Base-by-base conservation (phyloP, 2,888 invertebrate species). In the Hirtodrosophila duncani region DNA sequence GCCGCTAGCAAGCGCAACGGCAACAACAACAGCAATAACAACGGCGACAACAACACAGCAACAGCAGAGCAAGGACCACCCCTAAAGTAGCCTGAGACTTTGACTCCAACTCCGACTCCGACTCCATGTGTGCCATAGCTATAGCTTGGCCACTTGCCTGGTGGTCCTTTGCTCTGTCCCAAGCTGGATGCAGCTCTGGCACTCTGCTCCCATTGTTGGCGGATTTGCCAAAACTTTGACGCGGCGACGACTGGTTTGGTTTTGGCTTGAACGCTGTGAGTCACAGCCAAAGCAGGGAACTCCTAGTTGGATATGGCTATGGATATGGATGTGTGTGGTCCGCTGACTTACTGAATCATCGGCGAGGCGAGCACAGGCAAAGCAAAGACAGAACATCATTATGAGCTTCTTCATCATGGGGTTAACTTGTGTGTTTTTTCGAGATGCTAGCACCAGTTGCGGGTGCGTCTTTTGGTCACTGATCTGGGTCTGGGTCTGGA, bases 291-390 rank as follows among this genome's bases (percentile, higher is more conserved):
- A 53, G 18, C 21, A 42, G 70, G 72, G 71, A 79, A 79, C 79
- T 74, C 72, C 72, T 79, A 67, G 67, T 49, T 52, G 58, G 34
- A 50, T 36, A 52, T 58, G 59, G 36, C 38, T 37, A 37, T 33
- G 21, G 24, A 5, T 11, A 9, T 1, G 9, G 52, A 49, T 64
- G 72, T 74, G 72, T 74, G 72, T 74, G 72, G 72, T 74, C 18
- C 45, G 59, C 62, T 79, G 72, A 74, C 65, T 61, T 57, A 77
- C 81, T 80, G 81, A 74, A 72, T 74, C 80, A 79, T 79, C 80
- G 66, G 1, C 20, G 53, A 14, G 8, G 0, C 3, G 7, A 16
- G 20, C 48, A 44, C 42, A 26, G 20, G 10, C 23, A 34, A 10
- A 51, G 42, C 31, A 31, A 21, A 29, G 29, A 17, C 23, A 16